Conservation (phyloP, 2,888 invertebrate species). For the Nebria brevicollis region DNA sequence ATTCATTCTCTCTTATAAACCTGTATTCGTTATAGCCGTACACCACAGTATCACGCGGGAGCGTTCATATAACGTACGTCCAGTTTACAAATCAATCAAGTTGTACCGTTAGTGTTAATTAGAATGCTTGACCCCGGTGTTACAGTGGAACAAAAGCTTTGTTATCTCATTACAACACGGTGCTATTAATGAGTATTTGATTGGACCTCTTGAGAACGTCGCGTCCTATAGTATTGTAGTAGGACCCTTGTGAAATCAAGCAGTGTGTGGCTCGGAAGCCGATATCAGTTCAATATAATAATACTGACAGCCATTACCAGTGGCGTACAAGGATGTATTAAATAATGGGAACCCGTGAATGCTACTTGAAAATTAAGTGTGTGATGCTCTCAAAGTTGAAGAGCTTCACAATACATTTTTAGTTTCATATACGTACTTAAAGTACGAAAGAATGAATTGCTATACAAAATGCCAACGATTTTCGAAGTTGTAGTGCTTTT, state of each 20-base stretch:
- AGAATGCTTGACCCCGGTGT: constrained; percentile 59
- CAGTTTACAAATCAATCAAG: constrained; percentile 60
- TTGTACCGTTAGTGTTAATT: constrained; percentile 61
- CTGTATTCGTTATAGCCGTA: background rate
- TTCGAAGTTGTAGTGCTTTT: too few relatives aligned
- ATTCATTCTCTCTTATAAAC: constrained; percentile 13
- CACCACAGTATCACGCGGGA: background rate
- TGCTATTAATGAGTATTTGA: constrained; percentile 28
- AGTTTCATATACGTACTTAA: background rate
- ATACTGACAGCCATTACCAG: background rate
- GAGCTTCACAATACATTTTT: background rate
- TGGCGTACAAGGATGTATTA: background rate
- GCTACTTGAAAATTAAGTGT: constrained; percentile 13
- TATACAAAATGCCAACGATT: too few relatives aligned
- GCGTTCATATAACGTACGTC: constrained; percentile 29
- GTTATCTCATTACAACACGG: constrained; percentile 48
- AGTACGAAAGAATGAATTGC: too few relatives aligned
- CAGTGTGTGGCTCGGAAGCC: background rate
- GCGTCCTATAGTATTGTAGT: background rate
- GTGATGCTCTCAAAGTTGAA: constrained; percentile 4
- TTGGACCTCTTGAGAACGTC: constrained; percentile 28
- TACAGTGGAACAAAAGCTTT: constrained; percentile 48
- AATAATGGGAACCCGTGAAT: background rate
- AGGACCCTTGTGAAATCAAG: constrained; percentile 24
- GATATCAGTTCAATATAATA: background rate